Conservation (phyloP, 1,140 invertebrate genomes). For the Drosophila gunungcola region DNA sequence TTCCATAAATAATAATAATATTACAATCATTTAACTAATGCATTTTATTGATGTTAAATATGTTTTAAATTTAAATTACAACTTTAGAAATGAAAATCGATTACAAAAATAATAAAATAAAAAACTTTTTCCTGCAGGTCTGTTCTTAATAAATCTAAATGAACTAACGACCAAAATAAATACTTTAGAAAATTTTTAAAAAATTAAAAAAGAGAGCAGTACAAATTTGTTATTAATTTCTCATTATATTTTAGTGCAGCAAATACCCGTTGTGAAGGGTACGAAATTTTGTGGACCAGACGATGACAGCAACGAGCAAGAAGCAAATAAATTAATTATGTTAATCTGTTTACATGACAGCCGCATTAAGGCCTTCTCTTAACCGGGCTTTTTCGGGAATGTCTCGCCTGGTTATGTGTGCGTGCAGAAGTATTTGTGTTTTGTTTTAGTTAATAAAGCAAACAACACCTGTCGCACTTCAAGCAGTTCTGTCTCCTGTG, state of each 20-base stretch:
- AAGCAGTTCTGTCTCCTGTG: slow-evolving; percentile 8
- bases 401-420: not conserved
- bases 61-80: too few species aligned
- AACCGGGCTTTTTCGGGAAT: slow-evolving; percentile 2
- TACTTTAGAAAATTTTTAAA: too few species aligned
- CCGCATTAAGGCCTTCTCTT: slow-evolving; percentile 18
- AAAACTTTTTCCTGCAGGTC: too few species aligned
- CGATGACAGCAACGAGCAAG: slow-evolving; percentile 40
- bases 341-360: slow-evolving; percentile 80
- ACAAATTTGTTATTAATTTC: too few species aligned
- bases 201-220: too few species aligned
- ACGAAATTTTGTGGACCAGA: slow-evolving; percentile 37
- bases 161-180: too few species aligned
- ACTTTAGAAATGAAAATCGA: too few species aligned
- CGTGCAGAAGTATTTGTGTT: not conserved
- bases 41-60: too few species aligned
- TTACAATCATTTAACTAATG: too few species aligned
- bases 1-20: too few species aligned
- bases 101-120: too few species aligned
- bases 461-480: slow-evolving; percentile 77
- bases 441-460: slow-evolving; percentile 67
- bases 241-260: not conserved
- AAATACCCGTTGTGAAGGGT: not conserved
- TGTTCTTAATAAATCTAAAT: too few species aligned
- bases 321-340: slow-evolving; percentile 80